Base-by-base conservation (phyloP, 1,140 invertebrate genomes). In the Onthophagus taurus region DNA sequence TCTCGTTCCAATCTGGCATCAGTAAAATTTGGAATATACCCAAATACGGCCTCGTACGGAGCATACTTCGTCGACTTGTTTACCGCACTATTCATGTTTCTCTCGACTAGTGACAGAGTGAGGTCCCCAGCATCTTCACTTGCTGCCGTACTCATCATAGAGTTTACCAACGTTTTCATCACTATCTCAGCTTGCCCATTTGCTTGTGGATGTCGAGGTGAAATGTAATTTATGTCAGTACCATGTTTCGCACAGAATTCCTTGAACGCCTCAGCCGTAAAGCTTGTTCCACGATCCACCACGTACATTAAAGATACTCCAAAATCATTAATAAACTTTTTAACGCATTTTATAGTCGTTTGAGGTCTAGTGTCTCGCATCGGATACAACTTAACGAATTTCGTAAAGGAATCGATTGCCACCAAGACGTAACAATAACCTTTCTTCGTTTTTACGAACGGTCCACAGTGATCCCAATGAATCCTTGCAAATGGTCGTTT, bases 351-450 rank as follows among this genome's bases (percentile, higher is more conserved):
- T n/a, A 26, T 7, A 7, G 24, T 26, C 6, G n/a, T 26, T 6
- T 26, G 6, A 7, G 24, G 6, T n/a, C n/a, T 43, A 3, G 36
- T 47, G 13, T 34, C 38, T 35, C 31, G 33, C 3, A 54, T 47
- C 7, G 54, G 20, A 33, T 49, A 44, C 1, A 58, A n/a, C 30
- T 26, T 23, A 33, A 29, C 53, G 0, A 50, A 53, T 48, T 58
- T 54, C 2, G 55, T 60, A 16, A 61, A 61, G 1, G 45, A 39
- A 31, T 59, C 53, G 0, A 60, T 42, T 2, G 60, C 45, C 6
- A 56, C 53, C 4, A 64, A 34, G 9, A 63, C 36, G 33, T 58
- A 48, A 21, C 47, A 51, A 19, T 61, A 59, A 14, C 47, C 52
- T 13, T 47, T 30, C 6, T 4, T 4, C 7, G 48, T 57, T 4